These are phyloP conservation scores for Pentalonia nigronervosa DNA, from an alignment of 1,140 invertebrate genomes.

Conservation along the genomic window DNA sequence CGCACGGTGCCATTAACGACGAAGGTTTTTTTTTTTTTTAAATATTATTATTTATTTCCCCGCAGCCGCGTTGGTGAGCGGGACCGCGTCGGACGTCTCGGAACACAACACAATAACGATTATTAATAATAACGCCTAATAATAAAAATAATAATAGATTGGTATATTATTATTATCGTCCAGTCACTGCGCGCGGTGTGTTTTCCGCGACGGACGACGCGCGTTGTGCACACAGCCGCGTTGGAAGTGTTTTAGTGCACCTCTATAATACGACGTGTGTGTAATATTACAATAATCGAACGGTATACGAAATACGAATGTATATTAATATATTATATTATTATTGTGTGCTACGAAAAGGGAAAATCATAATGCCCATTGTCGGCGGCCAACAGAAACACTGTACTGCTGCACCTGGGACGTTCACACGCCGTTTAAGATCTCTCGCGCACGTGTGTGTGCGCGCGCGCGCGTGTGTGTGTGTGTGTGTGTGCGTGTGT, in stretches of 20 bases:
- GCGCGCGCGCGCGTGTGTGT: background rate
- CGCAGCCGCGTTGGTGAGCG: background rate
- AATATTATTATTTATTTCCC: background rate
- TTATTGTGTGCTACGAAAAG: background rate
- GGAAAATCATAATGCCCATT: conserved; percentile 32
- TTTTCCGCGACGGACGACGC: background rate
- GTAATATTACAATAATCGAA: background rate
- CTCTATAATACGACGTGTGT: background rate
- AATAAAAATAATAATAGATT: background rate
- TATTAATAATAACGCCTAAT: conserved; percentile 1
- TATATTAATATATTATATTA: background rate
- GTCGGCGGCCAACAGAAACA: conserved; percentile 19
- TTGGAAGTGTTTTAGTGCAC: background rate
- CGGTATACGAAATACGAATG: background rate
- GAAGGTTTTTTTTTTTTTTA: background rate
- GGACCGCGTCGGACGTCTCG: background rate
- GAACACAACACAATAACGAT: background rate
- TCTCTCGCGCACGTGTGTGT: background rate
- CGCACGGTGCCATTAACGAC: background rate
- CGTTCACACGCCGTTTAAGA: conserved; percentile 32
- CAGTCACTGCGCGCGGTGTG: background rate
- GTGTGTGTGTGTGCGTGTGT: background rate
- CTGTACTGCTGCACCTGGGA: conserved; percentile 24
- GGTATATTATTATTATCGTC: background rate
- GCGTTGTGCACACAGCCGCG: background rate